These are phyloP conservation scores for Entelurus aequoreus DNA, from an alignment of 2,113 vertebrate genomes.

Conservation along the genomic window DNA sequence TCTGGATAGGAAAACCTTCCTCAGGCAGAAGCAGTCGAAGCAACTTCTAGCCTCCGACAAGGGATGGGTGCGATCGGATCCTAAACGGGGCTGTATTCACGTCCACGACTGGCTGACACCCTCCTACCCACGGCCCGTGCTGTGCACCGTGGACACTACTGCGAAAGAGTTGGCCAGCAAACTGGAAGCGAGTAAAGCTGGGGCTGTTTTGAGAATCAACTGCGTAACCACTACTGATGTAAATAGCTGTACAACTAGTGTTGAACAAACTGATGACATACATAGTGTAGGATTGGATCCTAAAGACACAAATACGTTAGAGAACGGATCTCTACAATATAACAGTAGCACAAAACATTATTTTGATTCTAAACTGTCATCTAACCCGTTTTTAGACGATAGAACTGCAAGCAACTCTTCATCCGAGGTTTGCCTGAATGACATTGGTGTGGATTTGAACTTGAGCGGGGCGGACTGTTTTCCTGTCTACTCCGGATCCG, in stretches of 20 bases:
- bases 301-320: slow-evolving; percentile 25
- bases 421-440: slow-evolving; percentile 54
- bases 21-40: slow-evolving; percentile 77
- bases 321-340: slow-evolving; percentile 22
- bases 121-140: slow-evolving; percentile 78
- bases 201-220: slow-evolving; percentile 68
- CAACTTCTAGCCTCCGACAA: slow-evolving; percentile 80
- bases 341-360: slow-evolving; percentile 16
- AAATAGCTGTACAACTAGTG: slow-evolving; percentile 26
- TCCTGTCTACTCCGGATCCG: slow-evolving; percentile 61
- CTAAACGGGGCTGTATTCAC: slow-evolving; percentile 82
- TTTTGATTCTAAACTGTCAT: slow-evolving; percentile 21
- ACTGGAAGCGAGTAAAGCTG: slow-evolving; percentile 73
- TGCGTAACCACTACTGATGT: slow-evolving; percentile 41
- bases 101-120: slow-evolving; percentile 76
- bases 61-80: slow-evolving; percentile 82
- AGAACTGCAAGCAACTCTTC: slow-evolving; percentile 50
- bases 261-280: slow-evolving; percentile 22
- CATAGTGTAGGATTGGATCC: slow-evolving; percentile 12
- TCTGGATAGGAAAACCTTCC: slow-evolving; percentile 78
- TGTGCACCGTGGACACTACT: slow-evolving; percentile 82
- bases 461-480: slow-evolving; percentile 43
- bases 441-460: slow-evolving; percentile 44
- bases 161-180: slow-evolving; percentile 75
- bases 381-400: slow-evolving; percentile 39